phyloP scores from a whole-genome alignment of 2,797 vertebrate genomes.

The Peromyscus aztecus region DNA sequence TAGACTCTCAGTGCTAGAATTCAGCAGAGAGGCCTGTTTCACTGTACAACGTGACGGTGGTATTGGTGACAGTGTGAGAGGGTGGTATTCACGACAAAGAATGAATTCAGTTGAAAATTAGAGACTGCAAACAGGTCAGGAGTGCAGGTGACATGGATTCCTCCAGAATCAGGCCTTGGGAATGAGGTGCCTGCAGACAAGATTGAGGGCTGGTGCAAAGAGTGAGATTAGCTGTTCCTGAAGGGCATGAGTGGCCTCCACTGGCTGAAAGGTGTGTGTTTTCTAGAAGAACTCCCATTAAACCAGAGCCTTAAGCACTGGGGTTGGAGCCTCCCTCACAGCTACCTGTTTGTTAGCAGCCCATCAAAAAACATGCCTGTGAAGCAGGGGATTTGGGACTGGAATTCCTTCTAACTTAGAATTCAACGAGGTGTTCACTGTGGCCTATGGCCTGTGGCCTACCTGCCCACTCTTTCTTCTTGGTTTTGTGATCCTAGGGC shows the following conservation, averaged over 20 bases:
- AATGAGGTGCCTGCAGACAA: neutral
- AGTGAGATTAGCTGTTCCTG: neutral
- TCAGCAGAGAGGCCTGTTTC: neutral
- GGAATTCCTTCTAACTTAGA: slow-evolving; percentile 4
- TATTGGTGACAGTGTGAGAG: neutral
- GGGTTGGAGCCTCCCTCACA: neutral
- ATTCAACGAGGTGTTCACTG: slow-evolving; percentile 9
- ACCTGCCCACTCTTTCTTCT: slow-evolving; percentile 49
- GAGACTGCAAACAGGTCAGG: neutral
- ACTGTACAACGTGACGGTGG: neutral
- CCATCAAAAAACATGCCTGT: neutral
- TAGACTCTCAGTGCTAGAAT: neutral
- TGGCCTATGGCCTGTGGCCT: slow-evolving; percentile 10
- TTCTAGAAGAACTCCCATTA: slow-evolving; percentile 28
- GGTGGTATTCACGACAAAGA: neutral
- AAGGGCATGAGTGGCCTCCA: neutral
- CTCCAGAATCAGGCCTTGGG: slow-evolving; percentile 32
- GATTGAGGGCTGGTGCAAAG: neutral
- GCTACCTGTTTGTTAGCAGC: neutral
- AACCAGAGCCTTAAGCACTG: neutral
- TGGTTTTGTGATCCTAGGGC: neutral
- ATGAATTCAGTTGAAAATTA: neutral
- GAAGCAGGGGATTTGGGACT: neutral
- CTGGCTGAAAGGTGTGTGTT: neutral
- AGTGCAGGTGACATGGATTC: neutral